Evolutionary conservation across 2,888 invertebrate species (phyloP).

Genomic region (Oscheius sp.): DNA sequence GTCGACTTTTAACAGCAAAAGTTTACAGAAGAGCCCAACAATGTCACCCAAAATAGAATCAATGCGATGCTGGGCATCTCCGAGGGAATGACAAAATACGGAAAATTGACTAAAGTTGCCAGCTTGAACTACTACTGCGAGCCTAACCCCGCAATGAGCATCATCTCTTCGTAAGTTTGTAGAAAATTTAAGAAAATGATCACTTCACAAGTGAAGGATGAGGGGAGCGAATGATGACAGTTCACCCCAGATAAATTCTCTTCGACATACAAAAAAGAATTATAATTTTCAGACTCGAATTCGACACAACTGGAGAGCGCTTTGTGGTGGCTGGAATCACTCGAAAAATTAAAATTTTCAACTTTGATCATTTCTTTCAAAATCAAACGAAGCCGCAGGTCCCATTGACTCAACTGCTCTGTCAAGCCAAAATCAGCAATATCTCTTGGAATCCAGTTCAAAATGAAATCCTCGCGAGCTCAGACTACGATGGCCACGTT

Average conservation of each 20-base stretch:
- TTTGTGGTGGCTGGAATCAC: conserved; percentile 95
- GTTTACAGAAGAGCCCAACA: not conserved
- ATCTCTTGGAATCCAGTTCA: conserved; percentile 92
- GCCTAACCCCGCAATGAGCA: conserved; percentile 79
- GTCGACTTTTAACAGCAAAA: not conserved
- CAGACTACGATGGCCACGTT: conserved; percentile 92
- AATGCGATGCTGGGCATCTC: conserved; percentile 76
- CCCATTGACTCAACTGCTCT: conserved; percentile 87
- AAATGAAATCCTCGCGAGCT: conserved; percentile 84
- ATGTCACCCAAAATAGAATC: not conserved
- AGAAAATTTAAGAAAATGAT: not conserved
- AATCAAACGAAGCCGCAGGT: conserved; percentile 84
- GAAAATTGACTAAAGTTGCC: conserved; percentile 82
- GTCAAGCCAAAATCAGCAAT: conserved; percentile 88
- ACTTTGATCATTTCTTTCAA: conserved; percentile 82
- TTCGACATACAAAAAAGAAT: too few species aligned
- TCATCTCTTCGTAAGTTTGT: conserved; percentile 70
- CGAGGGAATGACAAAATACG: conserved; percentile 84
- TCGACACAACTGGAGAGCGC: conserved; percentile 92
- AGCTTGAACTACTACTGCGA: conserved; percentile 89
- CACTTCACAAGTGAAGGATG: too few species aligned
- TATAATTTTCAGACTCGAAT: conserved; percentile 86
- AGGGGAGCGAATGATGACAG: too few species aligned
- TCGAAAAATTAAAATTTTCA: conserved; percentile 86
- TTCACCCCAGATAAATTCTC: too few species aligned